Evolutionary conservation across 2,797 vertebrate genomes (phyloP).

Genomic region (Spondyliosoma cantharus): DNA sequence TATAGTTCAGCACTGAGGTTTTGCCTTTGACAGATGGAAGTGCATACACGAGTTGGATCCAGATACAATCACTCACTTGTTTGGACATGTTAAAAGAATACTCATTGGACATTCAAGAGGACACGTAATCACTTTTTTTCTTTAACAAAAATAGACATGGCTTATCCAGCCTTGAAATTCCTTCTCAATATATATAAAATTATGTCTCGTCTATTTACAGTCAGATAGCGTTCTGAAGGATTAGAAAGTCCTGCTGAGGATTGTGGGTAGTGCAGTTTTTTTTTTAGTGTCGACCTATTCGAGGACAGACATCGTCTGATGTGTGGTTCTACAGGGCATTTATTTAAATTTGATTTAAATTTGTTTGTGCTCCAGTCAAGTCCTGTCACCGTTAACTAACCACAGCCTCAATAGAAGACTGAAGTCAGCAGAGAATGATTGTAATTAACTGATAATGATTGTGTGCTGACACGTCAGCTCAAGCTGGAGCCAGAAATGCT

Average conservation of each 20-base stretch:
- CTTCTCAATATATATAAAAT: constrained; percentile 87
- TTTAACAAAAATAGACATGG: constrained; percentile 90
- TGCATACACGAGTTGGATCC: constrained; percentile 78
- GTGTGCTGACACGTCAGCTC: constrained; percentile 49
- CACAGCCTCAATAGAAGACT: constrained; percentile 34
- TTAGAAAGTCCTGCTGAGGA: constrained; percentile 82
- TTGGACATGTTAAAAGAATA: constrained; percentile 80
- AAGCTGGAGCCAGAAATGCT: constrained; percentile 50
- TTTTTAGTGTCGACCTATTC: constrained; percentile 51
- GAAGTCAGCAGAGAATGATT: constrained; percentile 65
- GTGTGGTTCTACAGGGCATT: constrained; percentile 45
- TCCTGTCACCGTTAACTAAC: constrained; percentile 39
- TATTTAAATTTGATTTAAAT: constrained; percentile 19
- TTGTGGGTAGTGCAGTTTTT: constrained; percentile 77
- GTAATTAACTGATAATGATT: constrained; percentile 71
- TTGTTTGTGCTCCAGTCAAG: constrained; percentile 54
- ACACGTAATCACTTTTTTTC: constrained; percentile 78
- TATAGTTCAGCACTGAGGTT: constrained; percentile 72
- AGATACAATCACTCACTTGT: constrained; percentile 82
- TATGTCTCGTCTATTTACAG: constrained; percentile 87
- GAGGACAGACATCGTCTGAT: constrained; percentile 44
- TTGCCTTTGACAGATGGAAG: constrained; percentile 74
- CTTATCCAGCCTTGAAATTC: constrained; percentile 87
- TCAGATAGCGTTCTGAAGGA: constrained; percentile 82
- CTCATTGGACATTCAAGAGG: constrained; percentile 81